Conservation (phyloP, 1,140 invertebrate genomes). For the Hyphantria cunea region DNA sequence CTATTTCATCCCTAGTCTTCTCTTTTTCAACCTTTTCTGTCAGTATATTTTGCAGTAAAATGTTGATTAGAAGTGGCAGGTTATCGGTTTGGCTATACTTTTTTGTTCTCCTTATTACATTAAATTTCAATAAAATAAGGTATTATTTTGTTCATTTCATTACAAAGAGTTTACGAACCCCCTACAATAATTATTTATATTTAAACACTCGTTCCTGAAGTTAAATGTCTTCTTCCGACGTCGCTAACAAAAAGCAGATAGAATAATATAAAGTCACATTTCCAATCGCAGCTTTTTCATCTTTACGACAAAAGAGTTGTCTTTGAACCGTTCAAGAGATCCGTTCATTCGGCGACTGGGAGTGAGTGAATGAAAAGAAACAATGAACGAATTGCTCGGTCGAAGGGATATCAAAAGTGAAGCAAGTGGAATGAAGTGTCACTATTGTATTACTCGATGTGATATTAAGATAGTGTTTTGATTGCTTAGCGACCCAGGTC, state of each 20-base stretch:
- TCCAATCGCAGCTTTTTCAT: conserved; percentile 36
- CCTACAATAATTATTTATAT: too few species aligned
- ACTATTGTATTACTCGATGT: conserved; percentile 27
- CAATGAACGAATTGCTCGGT: conserved; percentile 34
- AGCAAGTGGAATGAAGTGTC: conserved; percentile 21
- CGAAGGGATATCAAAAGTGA: conserved; percentile 29
- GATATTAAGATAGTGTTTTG: conserved; percentile 21
- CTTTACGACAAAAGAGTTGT: conserved; percentile 39
- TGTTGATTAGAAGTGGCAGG: too few species aligned
- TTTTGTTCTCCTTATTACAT: too few species aligned
- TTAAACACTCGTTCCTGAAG: background rate
- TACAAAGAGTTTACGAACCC: too few species aligned
- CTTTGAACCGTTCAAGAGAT: conserved; percentile 34
- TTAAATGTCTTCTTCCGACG: conserved; percentile 16
- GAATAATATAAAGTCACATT: conserved; percentile 34
- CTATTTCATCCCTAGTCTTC: too few species aligned
- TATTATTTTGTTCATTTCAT: too few species aligned
- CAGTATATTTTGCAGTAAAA: too few species aligned
- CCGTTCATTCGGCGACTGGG: conserved; percentile 30
- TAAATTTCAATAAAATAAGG: too few species aligned
- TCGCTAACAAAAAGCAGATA: conserved; percentile 19
- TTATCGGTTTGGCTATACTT: too few species aligned
- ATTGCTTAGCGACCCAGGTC: background rate
- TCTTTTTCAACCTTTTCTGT: too few species aligned
- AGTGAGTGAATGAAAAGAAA: conserved; percentile 39